phyloP scores from a whole-genome alignment of 2,888 invertebrate genomes.

The Taphrorychus bicolor region DNA sequence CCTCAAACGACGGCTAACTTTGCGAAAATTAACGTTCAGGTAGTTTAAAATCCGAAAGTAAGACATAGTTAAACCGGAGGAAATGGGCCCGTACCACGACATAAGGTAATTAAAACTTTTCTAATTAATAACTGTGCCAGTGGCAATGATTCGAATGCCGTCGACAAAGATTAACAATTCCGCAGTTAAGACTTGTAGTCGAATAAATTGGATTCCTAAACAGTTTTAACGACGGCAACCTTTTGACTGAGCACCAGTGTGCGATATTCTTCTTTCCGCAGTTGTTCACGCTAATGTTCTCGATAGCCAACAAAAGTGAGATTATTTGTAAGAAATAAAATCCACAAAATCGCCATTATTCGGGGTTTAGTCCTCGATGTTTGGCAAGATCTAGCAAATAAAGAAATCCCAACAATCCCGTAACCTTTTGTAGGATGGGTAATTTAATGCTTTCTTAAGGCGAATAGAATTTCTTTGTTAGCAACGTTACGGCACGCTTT shows the following conservation, averaged over 20 bases:
- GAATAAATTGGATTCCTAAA: conserved; percentile 2
- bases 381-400: conserved; percentile 39
- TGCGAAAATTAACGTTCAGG: conserved; percentile 38
- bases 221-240: not conserved
- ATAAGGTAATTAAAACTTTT: conserved; percentile 48
- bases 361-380: conserved; percentile 27
- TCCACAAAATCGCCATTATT: conserved; percentile 26
- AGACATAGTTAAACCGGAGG: conserved; percentile 42
- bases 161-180: conserved; percentile 36
- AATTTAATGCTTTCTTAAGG: conserved; percentile 39
- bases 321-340: conserved; percentile 33
- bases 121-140: conserved; percentile 49
- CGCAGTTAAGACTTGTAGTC: conserved; percentile 18
- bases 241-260: not conserved
- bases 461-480: conserved; percentile 33
- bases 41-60: conserved; percentile 46
- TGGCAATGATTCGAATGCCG: conserved; percentile 43
- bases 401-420: conserved; percentile 33
- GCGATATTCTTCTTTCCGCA: not conserved
- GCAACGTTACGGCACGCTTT: conserved; percentile 30
- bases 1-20: not conserved
- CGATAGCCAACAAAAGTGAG: not conserved
- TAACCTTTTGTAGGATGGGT: conserved; percentile 37
- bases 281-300: not conserved
- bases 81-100: conserved; percentile 46